Evolutionary conservation across 2,113 vertebrate species (phyloP).

Genomic region (Sylvia atricapilla): DNA sequence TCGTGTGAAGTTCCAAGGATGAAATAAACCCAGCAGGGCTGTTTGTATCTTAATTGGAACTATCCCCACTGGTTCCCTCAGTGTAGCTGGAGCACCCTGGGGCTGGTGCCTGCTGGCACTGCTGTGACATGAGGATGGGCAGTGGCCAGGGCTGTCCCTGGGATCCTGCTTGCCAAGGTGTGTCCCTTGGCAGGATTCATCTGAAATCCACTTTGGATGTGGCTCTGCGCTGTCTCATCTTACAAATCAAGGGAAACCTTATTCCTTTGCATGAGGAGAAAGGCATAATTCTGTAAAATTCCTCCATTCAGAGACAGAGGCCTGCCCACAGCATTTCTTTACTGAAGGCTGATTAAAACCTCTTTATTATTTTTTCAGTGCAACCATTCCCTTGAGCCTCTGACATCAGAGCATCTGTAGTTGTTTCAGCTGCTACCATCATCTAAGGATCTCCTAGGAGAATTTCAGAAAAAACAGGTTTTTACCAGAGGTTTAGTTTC

Average conservation of each 20-base stretch:
- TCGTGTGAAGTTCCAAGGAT: not conserved
- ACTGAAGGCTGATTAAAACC: not conserved
- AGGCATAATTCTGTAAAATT: not conserved
- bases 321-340: not conserved
- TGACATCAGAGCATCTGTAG: not conserved
- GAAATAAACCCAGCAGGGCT: no score
- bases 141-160: not conserved
- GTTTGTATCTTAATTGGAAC: not conserved
- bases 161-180: not conserved
- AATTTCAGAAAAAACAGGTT: not conserved
- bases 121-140: rapidly evolving
- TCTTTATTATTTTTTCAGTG: not conserved
- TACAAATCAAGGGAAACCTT: not conserved
- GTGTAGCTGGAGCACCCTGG: not conserved
- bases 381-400: not conserved
- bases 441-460: not conserved
- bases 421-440: not conserved
- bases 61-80: no score
- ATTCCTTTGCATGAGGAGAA: not conserved
- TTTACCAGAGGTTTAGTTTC: not conserved
- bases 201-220: not conserved
- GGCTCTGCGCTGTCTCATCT: not conserved
- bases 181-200: not conserved
- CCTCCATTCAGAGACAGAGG: no score
- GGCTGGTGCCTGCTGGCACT: not conserved